phyloP scores from a whole-genome alignment of 2,888 invertebrate species.

The Yponomeuta plumbellus region DNA sequence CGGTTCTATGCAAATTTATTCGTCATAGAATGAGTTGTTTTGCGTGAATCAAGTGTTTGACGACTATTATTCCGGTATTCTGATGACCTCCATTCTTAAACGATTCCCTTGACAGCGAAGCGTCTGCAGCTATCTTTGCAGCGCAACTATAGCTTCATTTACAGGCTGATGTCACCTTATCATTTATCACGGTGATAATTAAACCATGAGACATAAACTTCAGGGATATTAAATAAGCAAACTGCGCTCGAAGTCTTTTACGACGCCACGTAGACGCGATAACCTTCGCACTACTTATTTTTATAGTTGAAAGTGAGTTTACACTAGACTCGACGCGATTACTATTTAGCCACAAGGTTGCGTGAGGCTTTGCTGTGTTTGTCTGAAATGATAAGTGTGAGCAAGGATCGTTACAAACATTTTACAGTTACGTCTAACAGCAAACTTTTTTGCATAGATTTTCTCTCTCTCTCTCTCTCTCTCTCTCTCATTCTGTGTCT shows the following conservation, averaged over 20 bases:
- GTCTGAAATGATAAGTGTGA: too few species aligned
- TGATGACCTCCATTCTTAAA: too few species aligned
- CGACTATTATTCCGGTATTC: too few species aligned
- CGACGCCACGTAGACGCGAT: not conserved
- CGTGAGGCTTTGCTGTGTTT: too few species aligned
- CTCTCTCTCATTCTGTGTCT: too few species aligned
- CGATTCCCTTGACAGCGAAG: not conserved
- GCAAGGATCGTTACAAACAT: too few species aligned
- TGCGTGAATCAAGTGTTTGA: too few species aligned
- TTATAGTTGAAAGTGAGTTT: not conserved
- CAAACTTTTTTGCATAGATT: too few species aligned
- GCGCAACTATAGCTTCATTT: not conserved
- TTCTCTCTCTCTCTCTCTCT: too few species aligned
- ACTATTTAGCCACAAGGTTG: too few species aligned
- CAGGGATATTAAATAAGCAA: not conserved
- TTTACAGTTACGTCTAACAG: too few species aligned
- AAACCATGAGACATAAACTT: not conserved
- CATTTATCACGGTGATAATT: not conserved
- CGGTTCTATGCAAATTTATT: not conserved
- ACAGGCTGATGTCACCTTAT: constrained; percentile 1
- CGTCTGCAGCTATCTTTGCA: not conserved
- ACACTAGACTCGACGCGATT: not conserved
- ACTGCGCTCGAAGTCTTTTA: not conserved
- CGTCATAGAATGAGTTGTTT: too few species aligned
- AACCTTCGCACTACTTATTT: not conserved